Conservation (phyloP, 2,888 invertebrate species). For the Heteromyza rotundicornis region DNA sequence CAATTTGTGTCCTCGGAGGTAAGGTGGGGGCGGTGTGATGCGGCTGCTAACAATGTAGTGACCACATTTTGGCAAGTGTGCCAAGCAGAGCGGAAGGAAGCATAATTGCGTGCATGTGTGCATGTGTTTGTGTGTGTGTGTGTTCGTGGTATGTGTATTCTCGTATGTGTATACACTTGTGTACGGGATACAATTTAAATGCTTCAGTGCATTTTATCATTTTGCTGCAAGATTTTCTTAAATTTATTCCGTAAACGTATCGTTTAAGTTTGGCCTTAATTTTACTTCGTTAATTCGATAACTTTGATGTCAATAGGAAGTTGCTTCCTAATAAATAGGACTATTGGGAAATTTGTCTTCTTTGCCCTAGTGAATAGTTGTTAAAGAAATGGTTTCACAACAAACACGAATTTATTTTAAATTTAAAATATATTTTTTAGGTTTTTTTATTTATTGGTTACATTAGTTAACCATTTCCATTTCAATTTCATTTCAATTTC, state of each 20-base stretch:
- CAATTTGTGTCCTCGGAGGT: not conserved
- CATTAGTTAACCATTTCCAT: not conserved
- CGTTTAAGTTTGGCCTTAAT: not conserved
- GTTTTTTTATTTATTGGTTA: no score
- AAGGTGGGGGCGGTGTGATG: not conserved
- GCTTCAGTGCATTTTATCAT: conserved; percentile 2
- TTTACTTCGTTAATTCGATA: not conserved
- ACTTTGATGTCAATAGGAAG: not conserved
- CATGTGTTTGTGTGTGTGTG: not conserved
- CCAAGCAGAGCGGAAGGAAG: conserved; percentile 10
- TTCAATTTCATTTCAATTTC: not conserved
- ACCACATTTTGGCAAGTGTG: conserved; percentile 4
- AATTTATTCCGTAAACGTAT: not conserved
- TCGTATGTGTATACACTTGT: not conserved
- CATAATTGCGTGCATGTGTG: conserved; percentile 9
- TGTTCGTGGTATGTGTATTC: not conserved
- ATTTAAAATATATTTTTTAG: no score
- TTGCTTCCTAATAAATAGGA: no score
- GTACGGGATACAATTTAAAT: not conserved
- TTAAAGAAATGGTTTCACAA: no score
- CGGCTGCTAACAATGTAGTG: conserved; percentile 9
- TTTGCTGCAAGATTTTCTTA: not conserved
- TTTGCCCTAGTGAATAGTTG: no score
- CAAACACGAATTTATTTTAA: no score
- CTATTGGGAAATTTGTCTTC: no score